These are phyloP conservation scores for Andrena trimmerana DNA, from an alignment of 2,888 invertebrate species.

Conservation along the genomic window DNA sequence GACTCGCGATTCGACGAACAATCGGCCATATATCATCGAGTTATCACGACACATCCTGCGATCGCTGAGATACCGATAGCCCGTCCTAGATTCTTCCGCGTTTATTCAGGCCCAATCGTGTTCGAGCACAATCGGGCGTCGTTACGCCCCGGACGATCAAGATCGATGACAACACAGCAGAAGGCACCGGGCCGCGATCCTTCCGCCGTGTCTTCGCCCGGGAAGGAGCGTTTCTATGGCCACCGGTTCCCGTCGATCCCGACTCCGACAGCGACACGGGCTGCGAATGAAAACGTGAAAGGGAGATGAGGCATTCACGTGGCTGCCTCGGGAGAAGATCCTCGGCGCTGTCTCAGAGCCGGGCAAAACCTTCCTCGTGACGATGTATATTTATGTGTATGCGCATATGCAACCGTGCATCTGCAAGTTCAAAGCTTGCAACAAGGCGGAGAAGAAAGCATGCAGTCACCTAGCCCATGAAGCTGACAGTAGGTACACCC, in stretches of 20 bases:
- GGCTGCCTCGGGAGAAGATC: neutral
- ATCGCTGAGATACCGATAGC: slow-evolving; percentile 53
- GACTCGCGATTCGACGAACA: slow-evolving; percentile 50
- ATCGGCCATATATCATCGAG: slow-evolving; percentile 59
- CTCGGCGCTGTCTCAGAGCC: neutral
- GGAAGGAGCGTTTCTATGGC: slow-evolving; percentile 33
- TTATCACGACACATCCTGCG: slow-evolving; percentile 55
- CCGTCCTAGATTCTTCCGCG: slow-evolving; percentile 57
- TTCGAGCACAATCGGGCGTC: slow-evolving; percentile 57
- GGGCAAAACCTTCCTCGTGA: slow-evolving; percentile 9
- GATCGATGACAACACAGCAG: slow-evolving; percentile 48
- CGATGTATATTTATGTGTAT: slow-evolving; percentile 46
- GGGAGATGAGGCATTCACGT: slow-evolving; percentile 5
- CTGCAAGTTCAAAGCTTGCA: slow-evolving; percentile 9
- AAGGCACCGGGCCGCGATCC: slow-evolving; percentile 27
- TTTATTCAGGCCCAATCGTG: slow-evolving; percentile 24
- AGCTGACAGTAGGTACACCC: neutral
- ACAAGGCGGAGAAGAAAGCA: neutral
- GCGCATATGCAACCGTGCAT: slow-evolving; percentile 31
- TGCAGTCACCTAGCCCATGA: neutral
- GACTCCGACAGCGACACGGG: neutral
- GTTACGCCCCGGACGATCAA: slow-evolving; percentile 45
- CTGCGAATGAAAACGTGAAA: slow-evolving; percentile 12
- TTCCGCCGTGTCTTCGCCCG: neutral
- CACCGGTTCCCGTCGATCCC: slow-evolving; percentile 13